Percentiles rank a stretch among this genome's conserved stretches.
phyloP scores from a whole-genome alignment of 2,113 vertebrate genomes.

The Notarius quadriscutis region DNA sequence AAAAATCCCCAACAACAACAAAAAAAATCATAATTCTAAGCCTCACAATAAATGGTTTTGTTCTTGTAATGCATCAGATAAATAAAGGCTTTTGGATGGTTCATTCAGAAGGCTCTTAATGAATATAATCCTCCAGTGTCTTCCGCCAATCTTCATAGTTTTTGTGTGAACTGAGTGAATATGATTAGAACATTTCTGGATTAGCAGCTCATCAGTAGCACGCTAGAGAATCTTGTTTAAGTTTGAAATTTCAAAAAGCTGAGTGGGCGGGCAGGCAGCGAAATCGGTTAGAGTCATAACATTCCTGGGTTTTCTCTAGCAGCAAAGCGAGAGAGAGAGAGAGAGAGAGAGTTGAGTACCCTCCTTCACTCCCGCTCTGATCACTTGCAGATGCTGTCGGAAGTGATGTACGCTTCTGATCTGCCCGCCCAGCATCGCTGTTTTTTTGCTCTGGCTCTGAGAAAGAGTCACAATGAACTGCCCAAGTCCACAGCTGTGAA shows the following conservation, averaged over 20 bases:
- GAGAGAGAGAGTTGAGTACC: slow-evolving; percentile 32
- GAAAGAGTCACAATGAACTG: slow-evolving; percentile 70
- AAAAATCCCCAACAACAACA: too few species aligned
- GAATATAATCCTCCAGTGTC: background rate
- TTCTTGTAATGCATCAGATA: background rate
- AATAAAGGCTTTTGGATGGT: background rate
- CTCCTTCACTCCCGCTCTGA: slow-evolving; percentile 57
- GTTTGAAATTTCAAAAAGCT: slow-evolving; percentile 43
- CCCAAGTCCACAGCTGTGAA: slow-evolving; percentile 61
- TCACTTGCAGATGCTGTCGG: slow-evolving; percentile 74
- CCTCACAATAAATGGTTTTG: background rate
- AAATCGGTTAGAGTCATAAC: slow-evolving; percentile 48
- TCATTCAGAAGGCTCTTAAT: background rate
- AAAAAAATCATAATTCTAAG: background rate
- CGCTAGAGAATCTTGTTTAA: slow-evolving; percentile 14
- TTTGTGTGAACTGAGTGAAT: background rate
- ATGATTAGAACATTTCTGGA: background rate
- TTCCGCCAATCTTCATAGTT: background rate
- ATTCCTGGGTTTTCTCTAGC: slow-evolving; percentile 39
- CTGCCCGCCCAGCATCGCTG: slow-evolving; percentile 57
- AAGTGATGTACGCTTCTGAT: slow-evolving; percentile 72
- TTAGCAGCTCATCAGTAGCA: background rate
- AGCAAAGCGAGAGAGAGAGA: background rate
- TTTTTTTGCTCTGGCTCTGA: slow-evolving; percentile 58
- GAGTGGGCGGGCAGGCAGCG: slow-evolving; percentile 18